Conservation (phyloP, 2,888 invertebrate genomes). For the Acrobasis suavella region DNA sequence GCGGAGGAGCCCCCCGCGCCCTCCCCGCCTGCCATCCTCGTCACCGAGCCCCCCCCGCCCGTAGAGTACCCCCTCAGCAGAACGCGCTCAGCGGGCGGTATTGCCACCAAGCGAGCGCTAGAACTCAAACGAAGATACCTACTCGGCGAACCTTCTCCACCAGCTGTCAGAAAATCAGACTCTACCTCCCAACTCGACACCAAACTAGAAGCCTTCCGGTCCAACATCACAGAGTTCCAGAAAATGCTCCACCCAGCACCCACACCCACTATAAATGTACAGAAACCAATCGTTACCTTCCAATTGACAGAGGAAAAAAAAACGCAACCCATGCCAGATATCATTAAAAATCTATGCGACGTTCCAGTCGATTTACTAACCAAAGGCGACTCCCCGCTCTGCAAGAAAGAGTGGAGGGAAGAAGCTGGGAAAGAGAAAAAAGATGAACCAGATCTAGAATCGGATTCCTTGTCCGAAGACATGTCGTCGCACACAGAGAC, state of each 20-base stretch:
- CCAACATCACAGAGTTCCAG: constrained; percentile 93
- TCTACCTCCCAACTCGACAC: constrained; percentile 93
- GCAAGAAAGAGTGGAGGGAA: constrained; percentile 67
- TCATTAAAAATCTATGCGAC: constrained; percentile 78
- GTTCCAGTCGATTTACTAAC: constrained; percentile 70
- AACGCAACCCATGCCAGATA: constrained; percentile 82
- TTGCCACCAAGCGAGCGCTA: constrained; percentile 92
- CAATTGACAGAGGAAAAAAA: constrained; percentile 64
- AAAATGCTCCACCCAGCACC: constrained; percentile 91
- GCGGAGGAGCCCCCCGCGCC: constrained; percentile 90
- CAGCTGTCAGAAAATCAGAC: constrained; percentile 90
- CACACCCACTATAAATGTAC: constrained; percentile 52
- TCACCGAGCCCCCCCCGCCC: constrained; percentile 90
- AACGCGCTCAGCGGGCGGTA: constrained; percentile 93
- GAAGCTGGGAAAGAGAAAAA: constrained; percentile 69
- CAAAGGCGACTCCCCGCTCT: constrained; percentile 57
- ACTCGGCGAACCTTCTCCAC: constrained; percentile 86
- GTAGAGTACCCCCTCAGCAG: constrained; percentile 91
- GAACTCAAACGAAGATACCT: constrained; percentile 93
- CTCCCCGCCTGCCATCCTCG: constrained; percentile 89
- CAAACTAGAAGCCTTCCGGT: constrained; percentile 91
- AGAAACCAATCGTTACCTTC: constrained; percentile 54
- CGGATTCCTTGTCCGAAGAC: constrained; percentile 80
- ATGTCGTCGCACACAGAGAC: constrained; percentile 68
- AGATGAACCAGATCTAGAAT: constrained; percentile 78